Evolutionary conservation across 2,797 vertebrate genomes (phyloP).

Genomic region (Pterois miles): DNA sequence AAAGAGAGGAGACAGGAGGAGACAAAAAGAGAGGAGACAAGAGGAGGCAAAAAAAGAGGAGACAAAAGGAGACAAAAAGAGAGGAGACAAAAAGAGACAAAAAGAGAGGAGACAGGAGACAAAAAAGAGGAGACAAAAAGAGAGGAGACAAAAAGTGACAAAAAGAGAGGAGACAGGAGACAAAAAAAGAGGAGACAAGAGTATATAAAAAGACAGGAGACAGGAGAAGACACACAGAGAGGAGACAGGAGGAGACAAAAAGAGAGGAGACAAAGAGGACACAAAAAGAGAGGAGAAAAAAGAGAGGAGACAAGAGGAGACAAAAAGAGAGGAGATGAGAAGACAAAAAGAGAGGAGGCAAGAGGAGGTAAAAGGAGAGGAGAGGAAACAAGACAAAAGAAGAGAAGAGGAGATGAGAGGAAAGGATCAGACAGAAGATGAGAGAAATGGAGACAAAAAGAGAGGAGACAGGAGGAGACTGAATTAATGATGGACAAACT

Average conservation of each 20-base stretch:
- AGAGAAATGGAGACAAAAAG: neutral
- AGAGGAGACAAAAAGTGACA: neutral
- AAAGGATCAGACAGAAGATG: too few species aligned
- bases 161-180: neutral
- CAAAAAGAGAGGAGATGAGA: neutral
- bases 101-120: too few species aligned
- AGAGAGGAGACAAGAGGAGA: neutral
- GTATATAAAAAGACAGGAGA: neutral
- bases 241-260: neutral
- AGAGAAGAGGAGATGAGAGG: neutral
- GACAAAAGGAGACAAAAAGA: too few species aligned
- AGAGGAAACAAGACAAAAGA: neutral
- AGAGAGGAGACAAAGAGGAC: neutral
- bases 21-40: neutral
- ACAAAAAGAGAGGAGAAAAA: neutral
- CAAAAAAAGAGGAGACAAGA: neutral
- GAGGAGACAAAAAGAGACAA: neutral
- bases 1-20: neutral
- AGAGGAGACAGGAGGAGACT: neutral
- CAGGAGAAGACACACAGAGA: neutral
- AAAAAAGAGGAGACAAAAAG: neutral
- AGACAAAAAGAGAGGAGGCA: neutral
- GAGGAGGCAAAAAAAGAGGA: too few species aligned
- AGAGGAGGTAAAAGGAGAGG: neutral
- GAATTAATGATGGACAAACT: conserved; percentile 47